Conservation (phyloP, 2,888 invertebrate genomes). For the Zelleria hepariella region DNA sequence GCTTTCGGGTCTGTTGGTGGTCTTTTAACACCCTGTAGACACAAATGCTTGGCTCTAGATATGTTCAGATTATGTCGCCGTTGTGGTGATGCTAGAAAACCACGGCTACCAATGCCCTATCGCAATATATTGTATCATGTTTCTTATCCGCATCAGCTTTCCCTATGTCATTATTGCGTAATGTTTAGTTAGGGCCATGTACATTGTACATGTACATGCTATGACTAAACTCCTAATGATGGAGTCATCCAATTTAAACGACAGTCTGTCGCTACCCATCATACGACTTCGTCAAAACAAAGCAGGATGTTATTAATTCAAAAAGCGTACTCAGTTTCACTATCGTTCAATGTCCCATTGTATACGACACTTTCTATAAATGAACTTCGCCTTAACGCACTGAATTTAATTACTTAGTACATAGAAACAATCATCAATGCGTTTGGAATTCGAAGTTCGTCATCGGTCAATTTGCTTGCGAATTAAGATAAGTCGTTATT, state of each 20-base stretch:
- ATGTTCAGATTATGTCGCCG: not conserved
- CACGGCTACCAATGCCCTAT: constrained; percentile 25
- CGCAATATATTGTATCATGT: constrained; percentile 23
- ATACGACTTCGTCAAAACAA: not conserved
- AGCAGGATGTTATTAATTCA: constrained; percentile 26
- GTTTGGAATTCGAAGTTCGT: constrained; percentile 9
- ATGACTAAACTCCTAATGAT: not conserved
- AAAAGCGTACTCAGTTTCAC: constrained; percentile 46
- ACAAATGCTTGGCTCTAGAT: not conserved
- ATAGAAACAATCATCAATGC: constrained; percentile 17
- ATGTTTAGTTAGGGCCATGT: too few relatives aligned
- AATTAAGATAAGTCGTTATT: not conserved
- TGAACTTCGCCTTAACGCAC: constrained; percentile 35
- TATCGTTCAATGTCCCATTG: constrained; percentile 61
- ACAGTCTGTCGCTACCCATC: not conserved
- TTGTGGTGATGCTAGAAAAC: constrained; percentile 16
- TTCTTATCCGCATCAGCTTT: constrained; percentile 34
- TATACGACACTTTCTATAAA: constrained; percentile 57
- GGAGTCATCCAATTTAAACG: not conserved
- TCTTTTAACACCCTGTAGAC: too few relatives aligned
- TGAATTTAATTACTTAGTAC: constrained; percentile 31
- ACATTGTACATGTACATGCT: not conserved
- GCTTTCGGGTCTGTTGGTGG: too few relatives aligned
- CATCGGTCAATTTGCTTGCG: not conserved
- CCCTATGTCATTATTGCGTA: not conserved